Evolutionary conservation across 2,113 vertebrate species (phyloP).

Genomic region (Panthera uncia): DNA sequence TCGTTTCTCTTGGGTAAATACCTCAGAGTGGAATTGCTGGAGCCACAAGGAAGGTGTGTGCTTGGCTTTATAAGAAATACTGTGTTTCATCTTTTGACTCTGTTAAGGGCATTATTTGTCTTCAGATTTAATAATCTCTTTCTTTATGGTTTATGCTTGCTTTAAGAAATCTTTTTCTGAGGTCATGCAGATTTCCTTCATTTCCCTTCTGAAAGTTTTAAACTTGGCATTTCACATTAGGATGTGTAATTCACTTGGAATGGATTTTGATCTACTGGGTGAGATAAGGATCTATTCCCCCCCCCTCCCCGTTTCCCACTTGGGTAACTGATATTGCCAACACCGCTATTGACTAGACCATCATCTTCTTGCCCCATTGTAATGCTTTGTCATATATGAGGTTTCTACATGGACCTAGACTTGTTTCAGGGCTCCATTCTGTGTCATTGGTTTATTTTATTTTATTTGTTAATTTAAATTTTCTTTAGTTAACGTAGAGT

Average conservation of each 20-base stretch:
- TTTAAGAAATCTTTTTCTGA: slow-evolving; percentile 6
- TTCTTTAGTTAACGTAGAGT: too few species aligned
- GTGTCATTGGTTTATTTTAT: not conserved
- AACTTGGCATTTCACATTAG: not conserved
- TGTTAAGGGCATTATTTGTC: not conserved
- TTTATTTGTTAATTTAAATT: too few species aligned
- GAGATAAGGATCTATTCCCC: not conserved
- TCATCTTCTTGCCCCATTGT: accelerated
- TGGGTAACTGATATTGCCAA: not conserved
- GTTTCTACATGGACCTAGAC: not conserved
- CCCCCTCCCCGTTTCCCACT: not conserved
- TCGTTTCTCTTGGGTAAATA: not conserved
- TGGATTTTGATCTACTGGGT: not conserved
- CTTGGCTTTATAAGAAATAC: not conserved
- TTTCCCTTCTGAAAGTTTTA: not conserved
- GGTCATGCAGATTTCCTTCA: not conserved
- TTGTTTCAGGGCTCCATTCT: not conserved
- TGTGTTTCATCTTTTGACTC: not conserved
- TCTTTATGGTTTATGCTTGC: not conserved
- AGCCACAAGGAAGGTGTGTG: not conserved
- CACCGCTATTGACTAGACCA: not conserved
- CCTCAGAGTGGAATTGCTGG: not conserved
- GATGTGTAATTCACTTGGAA: not conserved
- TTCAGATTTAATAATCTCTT: not conserved
- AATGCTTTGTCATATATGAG: not conserved